A percentile compares a stretch with the other conserved stretches of the same genome.
phyloP scores from a whole-genome alignment of 2,797 vertebrate genomes.

The Chelon labrosus region DNA sequence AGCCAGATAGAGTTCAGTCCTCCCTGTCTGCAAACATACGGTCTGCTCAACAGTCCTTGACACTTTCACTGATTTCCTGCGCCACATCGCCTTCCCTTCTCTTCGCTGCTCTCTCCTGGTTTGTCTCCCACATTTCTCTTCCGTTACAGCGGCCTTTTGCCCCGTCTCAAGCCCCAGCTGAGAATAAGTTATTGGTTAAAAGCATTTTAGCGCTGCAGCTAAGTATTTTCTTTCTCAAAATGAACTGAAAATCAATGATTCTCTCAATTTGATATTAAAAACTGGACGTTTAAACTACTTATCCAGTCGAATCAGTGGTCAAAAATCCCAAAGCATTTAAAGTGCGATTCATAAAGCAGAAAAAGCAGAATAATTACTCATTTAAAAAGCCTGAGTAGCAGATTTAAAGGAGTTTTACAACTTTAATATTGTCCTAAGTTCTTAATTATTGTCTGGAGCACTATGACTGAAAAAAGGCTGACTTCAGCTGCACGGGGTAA shows the following conservation, averaged over 20 bases:
- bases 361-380: too few relatives aligned
- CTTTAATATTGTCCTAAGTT: background rate
- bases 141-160: background rate
- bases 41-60: conserved; percentile 4
- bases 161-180: background rate
- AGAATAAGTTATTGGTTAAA: too few relatives aligned
- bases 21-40: conserved; percentile 36
- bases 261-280: background rate
- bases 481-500: background rate
- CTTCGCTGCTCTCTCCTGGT: conserved; percentile 39
- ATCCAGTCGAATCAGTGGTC: background rate
- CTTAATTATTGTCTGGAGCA: background rate
- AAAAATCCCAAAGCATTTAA: background rate
- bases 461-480: background rate
- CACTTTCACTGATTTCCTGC: background rate
- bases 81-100: background rate
- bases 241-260: background rate
- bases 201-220: too few relatives aligned
- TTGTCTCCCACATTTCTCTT: background rate
- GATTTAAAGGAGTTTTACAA: background rate
- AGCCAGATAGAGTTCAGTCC: conserved; percentile 27
- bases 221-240: too few relatives aligned
- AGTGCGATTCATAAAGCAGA: too few relatives aligned
- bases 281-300: too few relatives aligned
- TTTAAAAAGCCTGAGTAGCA: background rate